These are phyloP conservation scores for human DNA, from an alignment of 2,113 vertebrate species.

Conservation along the genomic window GRCh38 chr7:16322501-16323000, in stretches of 20 bases:
- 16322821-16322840: too few relatives aligned
- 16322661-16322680: background rate
- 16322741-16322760: background rate
- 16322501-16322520: background rate
- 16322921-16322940: too few relatives aligned
- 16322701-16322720: background rate
- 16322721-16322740: background rate
- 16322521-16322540: background rate
- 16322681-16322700: background rate
- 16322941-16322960: too few relatives aligned
- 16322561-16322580: background rate
- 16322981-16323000: too few relatives aligned
- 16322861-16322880: too few relatives aligned
- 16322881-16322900: too few relatives aligned
- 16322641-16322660: background rate
- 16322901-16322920: too few relatives aligned
- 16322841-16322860: too few relatives aligned
- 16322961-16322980: too few relatives aligned
- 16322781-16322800: too few relatives aligned
- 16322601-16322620: background rate
- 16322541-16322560: background rate
- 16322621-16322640: background rate
- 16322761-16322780: background rate
- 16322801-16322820: too few relatives aligned
- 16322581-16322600: background rate